Evolutionary conservation across 1,140 invertebrate genomes (phyloP).

Genomic region (Drosophila sucinea): DNA sequence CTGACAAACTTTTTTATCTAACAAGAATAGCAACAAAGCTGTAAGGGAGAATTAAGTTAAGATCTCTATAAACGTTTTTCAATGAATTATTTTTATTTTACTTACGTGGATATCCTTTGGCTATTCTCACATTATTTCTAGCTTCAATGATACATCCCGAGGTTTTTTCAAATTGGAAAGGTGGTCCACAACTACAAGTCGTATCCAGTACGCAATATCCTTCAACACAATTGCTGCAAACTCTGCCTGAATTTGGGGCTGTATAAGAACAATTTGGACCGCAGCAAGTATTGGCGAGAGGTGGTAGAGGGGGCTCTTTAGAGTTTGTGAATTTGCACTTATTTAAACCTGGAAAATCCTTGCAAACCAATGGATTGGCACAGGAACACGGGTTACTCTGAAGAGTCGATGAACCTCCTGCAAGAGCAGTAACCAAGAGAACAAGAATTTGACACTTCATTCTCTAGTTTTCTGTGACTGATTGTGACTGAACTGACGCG

Average conservation of each 20-base stretch:
- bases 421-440: not conserved
- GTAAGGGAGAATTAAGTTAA: not conserved
- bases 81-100: not conserved
- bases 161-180: not conserved
- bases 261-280: conserved; percentile 15
- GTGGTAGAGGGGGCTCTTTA: conserved; percentile 22
- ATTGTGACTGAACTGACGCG: not conserved
- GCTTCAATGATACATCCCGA: not conserved
- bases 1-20: not conserved
- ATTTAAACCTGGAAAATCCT: conserved; percentile 1
- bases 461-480: not conserved
- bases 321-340: not conserved
- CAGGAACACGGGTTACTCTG: not conserved
- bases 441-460: not conserved
- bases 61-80: too few species aligned
- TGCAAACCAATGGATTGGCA: not conserved
- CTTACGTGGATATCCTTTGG: not conserved
- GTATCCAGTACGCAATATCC: conserved; percentile 27
- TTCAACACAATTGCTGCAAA: not conserved
- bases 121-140: not conserved
- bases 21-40: conserved; percentile 17
- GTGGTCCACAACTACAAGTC: conserved; percentile 9
- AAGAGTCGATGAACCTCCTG: not conserved
- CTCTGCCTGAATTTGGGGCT: not conserved
- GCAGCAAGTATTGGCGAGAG: conserved; percentile 37